Base-by-base conservation (phyloP, 2,888 invertebrate genomes). In the Drosophila mimetica region DNA sequence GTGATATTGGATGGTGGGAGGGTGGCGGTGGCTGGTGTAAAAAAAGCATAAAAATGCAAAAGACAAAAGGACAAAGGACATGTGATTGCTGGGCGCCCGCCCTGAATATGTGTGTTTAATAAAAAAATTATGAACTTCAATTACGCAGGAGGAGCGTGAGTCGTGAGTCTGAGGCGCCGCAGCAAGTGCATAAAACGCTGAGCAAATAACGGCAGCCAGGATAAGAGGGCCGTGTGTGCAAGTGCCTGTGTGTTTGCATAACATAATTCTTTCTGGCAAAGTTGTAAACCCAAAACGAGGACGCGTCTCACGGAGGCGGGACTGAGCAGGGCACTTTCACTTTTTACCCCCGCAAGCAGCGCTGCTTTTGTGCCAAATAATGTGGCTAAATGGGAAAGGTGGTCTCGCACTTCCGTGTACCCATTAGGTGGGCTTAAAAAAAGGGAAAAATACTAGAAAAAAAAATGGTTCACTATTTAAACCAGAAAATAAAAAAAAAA, bases 91-190 rank as follows among this genome's bases (percentile, higher is more conserved):
- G 22, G 20, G 14, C 44, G 20, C 13, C n/a, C 18, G 13, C 9
- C 34, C 20, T 36, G 30, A 28, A 59, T 47, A 37, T 71, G 69
- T 64, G 58, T 54, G 73, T 72, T 72, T 66, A 72, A 73, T 72
- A 72, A 73, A 73, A 73, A 65, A 73, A 65, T 65, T 73, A 73
- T 72, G 72, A 72, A 73, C 72, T 72, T 72, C 72, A 72, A 70
- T 72, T 72, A 72, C 73, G 72, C 25, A 22, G 16, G 47, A n/a
- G 8, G 16, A 44, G 28, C 25, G 16, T 2, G 11, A 13, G 39
- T 20, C 4, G n/a, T 16, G 32, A n/a, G 46, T 14, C 16, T 18
- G 30, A 32, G 39, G 32, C 44, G 69, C 48, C 60, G 18, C 55
- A 47, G 44, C 46, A 61, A 69, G 75, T 70, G 75, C 71, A 75